Evolutionary conservation across 1,140 invertebrate genomes (phyloP), one percentile per base, ranked within the genome.

Genomic region (Chionoecetes opilio): DNA sequence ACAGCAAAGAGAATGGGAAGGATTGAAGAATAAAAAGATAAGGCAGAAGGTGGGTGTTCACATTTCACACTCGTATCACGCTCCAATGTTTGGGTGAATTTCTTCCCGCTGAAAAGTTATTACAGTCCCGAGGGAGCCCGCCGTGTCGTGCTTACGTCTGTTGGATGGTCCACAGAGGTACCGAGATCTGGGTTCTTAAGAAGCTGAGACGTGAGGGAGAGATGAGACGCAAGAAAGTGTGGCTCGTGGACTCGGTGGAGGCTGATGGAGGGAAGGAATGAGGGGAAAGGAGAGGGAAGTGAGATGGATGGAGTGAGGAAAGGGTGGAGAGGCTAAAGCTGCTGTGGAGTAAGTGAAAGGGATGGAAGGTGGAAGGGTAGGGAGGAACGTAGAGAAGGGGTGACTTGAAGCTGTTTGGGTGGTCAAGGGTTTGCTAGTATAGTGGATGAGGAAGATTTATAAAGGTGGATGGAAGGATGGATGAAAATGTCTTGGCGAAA

Each of bases 51-150:
- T n/a, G n/a, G 11, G 63, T 75, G 63, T 75, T n/a, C 63, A 75
- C 26, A 75, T 75, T n/a, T n/a, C 63, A 75, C 63, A 75, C n/a
- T 75, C 63, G 63, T 26, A 75, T 75, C 63, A 75, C 63, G 63
- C n/a, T 75, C 63, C 63, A 75, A 75, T 75, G 63, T 75, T 75
- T 75, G 63, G 63, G 63, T 75, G 63, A 75, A 75, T 75, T 75
- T 75, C 63, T 75, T 75, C 26, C 63, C 21, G 63, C 63, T 75
- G 63, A 75, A 75, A 75, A 75, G 63, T 75, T 75, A 75, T 75
- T 75, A 75, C 63, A n/a, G 63, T 21, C 63, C 63, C 21, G 63
- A 75, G 63, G 63, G 63, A 75, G 63, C 63, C 63, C 63, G 63
- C 26, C 63, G 8, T 75, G 63, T 75, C 63, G 63, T 75, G 63